A percentile compares a stretch with the other conserved stretches of the same genome.
phyloP scores from a whole-genome alignment of 2,113 vertebrate genomes.

The Orthonyx spaldingii region DNA sequence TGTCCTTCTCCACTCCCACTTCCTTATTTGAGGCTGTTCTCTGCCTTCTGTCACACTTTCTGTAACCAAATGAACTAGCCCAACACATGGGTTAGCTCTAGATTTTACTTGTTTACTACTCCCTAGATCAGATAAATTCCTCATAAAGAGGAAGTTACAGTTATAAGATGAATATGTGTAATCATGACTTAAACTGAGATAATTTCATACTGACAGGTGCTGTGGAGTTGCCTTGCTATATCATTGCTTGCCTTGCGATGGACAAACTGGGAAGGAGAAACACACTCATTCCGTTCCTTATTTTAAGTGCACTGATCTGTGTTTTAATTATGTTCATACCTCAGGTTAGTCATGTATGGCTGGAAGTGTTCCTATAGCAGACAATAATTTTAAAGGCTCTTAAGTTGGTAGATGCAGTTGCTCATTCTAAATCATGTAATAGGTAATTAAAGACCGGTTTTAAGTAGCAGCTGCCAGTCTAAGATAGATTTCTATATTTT shows the following conservation, averaged over 20 bases:
- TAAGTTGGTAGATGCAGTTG: background rate
- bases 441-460: background rate
- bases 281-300: slow-evolving; percentile 79
- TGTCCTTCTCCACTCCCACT: background rate
- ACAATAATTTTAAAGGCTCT: background rate
- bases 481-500: background rate
- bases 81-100: background rate
- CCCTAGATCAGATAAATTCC: background rate
- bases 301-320: slow-evolving; percentile 79
- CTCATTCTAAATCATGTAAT: background rate
- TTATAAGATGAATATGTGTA: background rate
- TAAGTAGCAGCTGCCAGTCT: background rate
- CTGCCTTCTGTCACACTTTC: background rate
- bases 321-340: slow-evolving; percentile 82
- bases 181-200: background rate
- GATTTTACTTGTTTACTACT: background rate
- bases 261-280: slow-evolving; percentile 86
- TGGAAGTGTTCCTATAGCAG: background rate
- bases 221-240: slow-evolving; percentile 87
- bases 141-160: background rate
- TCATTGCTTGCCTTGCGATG: slow-evolving; percentile 83
- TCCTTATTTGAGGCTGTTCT: background rate
- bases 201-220: slow-evolving; percentile 76
- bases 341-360: slow-evolving; percentile 64
- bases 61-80: background rate